Base-by-base conservation (phyloP, 1,140 invertebrate genomes). In the Brachionus sp. region DNA sequence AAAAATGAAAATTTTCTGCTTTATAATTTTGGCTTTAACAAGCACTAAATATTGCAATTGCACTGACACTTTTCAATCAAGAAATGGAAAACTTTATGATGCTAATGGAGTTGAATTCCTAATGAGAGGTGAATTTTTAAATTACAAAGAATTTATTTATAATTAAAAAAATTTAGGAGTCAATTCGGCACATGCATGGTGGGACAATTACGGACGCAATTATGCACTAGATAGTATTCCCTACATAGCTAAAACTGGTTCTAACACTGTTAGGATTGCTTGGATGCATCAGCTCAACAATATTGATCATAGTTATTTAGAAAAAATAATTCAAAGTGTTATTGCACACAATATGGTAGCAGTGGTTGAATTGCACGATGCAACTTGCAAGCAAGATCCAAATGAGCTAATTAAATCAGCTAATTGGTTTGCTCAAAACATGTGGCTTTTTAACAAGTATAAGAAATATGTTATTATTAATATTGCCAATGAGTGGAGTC, bases 101-200 rank as follows among this genome's bases (percentile, higher is more conserved):
- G 68, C 68, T 5, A 73, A 73, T 13, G 70, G 42, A 29, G 25
- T 12, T 13, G 70, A 75, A 46, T 75, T 46, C 10, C 10, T 75
- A 12, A 75, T 75, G 70, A 44, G 70, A 75, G 70, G 66, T 70
- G 6, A 9, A 25, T 23, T 23, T 64, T 29, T 64, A 64, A 46
- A 46, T 46, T 1, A 12, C 5, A 29, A 29, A 29, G 29, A 29
- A 29, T 29, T 29, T 29, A 29, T 29, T 29, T 1, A 29, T 1
- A 29, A 29, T n/a, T 2, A 10, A 46, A 57, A 57, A 57, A 2
- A 3, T 33, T 35, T 66, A 70, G 66, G 70, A 35, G 19, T 75
- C 3, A 75, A 75, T n/a, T 75, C 70, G 70, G 70, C 70, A 50
- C 70, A 75, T 46, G 70, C 70, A 19, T 75, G 70, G 70, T 75